Conservation (phyloP, 2,888 invertebrate species). For the Nineta flava region DNA sequence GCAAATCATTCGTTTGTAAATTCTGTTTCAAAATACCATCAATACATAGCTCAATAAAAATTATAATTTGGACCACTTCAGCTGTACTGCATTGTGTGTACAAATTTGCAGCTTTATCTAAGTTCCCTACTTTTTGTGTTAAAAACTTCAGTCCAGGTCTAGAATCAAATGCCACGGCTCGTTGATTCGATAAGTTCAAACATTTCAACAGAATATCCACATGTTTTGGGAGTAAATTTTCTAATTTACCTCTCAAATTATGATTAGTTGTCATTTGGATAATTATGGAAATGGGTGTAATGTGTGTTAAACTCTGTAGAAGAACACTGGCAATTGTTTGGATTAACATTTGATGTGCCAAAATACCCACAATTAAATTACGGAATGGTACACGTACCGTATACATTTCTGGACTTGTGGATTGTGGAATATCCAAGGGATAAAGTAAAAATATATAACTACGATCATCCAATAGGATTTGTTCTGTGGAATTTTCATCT, state of each 20-base stretch:
- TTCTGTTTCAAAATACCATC: constrained; percentile 49
- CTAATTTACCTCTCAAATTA: constrained; percentile 24
- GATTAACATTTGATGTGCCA: constrained; percentile 84
- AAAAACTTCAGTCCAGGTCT: constrained; percentile 87
- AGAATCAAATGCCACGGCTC: constrained; percentile 75
- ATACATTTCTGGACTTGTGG: constrained; percentile 58
- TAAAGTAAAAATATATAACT: constrained; percentile 81
- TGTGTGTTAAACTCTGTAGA: constrained; percentile 41
- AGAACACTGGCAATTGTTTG: constrained; percentile 81
- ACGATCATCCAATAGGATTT: constrained; percentile 56
- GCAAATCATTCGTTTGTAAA: constrained; percentile 41
- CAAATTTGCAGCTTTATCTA: constrained; percentile 75
- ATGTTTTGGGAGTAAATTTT: constrained; percentile 39
- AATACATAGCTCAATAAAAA: constrained; percentile 71
- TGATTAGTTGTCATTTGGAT: constrained; percentile 25
- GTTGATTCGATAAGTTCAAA: constrained; percentile 64
- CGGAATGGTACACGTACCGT: constrained; percentile 76
- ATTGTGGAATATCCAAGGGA: constrained; percentile 53
- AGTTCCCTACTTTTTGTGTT: constrained; percentile 79
- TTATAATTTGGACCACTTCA: constrained; percentile 77
- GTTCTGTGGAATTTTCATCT: constrained; percentile 22
- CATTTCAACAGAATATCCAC: constrained; percentile 58
- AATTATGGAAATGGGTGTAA: constrained; percentile 27
- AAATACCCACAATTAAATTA: constrained; percentile 71
- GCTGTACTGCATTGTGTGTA: constrained; percentile 86